A percentile compares a stretch with the other conserved stretches of the same genome.
These are phyloP conservation scores for Meleagris gallopavo DNA, from an alignment of 2,113 vertebrate species.

Conservation along the genomic window DNA sequence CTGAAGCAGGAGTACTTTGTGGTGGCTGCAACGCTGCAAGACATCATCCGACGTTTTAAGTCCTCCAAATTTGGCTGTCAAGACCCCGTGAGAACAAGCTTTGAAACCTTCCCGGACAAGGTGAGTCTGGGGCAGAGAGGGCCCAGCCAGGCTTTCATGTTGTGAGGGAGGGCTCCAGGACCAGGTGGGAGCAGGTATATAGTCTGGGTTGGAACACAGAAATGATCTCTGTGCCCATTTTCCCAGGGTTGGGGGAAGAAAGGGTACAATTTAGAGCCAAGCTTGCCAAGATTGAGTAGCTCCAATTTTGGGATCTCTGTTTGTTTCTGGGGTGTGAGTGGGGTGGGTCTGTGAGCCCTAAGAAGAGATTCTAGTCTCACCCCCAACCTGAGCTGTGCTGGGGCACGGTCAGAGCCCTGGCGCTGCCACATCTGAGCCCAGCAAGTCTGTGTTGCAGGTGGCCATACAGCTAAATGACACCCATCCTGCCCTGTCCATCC, in stretches of 20 bases:
- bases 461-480: constrained; percentile 92
- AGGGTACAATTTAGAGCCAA: background rate
- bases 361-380: background rate
- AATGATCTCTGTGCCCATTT: fast-evolving
- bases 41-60: constrained; percentile 89
- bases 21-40: constrained; percentile 89
- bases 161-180: background rate
- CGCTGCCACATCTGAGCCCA: background rate
- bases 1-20: constrained; percentile 92
- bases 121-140: constrained; percentile 49
- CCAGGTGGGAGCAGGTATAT: background rate
- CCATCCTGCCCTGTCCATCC: constrained; percentile 88
- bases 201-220: background rate
- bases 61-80: constrained; percentile 90
- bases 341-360: background rate
- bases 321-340: background rate
- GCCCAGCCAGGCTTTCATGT: background rate
- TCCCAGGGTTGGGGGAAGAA: background rate
- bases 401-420: background rate
- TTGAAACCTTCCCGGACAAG: constrained; percentile 89
- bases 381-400: fast-evolving
- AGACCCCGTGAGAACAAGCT: constrained; percentile 86
- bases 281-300: background rate
- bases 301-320: background rate
- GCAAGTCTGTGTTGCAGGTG: constrained; percentile 76